These are phyloP conservation scores for Mnemiopsis leidyi DNA, from an alignment of 37 sponge, comb jelly and placozoan species.

Conservation along the genomic window DNA sequence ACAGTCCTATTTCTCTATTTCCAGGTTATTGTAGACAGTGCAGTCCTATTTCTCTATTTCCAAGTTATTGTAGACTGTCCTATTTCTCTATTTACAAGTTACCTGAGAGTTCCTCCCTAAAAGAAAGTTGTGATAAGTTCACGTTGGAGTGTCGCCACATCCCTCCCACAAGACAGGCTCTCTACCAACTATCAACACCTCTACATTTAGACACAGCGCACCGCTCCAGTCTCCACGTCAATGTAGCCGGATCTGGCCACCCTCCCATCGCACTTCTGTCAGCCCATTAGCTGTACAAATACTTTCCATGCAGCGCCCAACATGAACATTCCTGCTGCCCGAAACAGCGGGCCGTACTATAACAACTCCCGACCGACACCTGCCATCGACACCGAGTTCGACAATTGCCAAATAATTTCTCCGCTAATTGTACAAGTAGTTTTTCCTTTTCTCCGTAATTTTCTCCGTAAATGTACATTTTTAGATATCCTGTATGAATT, in stretches of 20 bases:
- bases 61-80: no score
- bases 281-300: neutral
- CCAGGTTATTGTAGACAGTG: no score
- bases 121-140: no score
- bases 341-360: neutral
- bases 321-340: no score
- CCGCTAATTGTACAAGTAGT: neutral
- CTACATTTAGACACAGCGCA: neutral
- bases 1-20: no score
- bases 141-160: no score
- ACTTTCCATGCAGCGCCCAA: neutral
- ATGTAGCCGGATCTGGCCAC: neutral
- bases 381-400: neutral
- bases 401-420: neutral
- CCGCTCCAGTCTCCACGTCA: neutral
- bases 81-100: no score
- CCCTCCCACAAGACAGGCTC: neutral
- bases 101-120: no score
- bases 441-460: neutral
- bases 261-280: neutral
- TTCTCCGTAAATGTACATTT: neutral
- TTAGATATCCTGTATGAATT: neutral
- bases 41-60: no score
- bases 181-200: neutral
- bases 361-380: neutral